A percentile compares a stretch with the other conserved stretches of the same genome.
Evolutionary conservation across 2,888 invertebrate genomes (phyloP).

Genomic region (Rambutsinella grinnellia): DNA sequence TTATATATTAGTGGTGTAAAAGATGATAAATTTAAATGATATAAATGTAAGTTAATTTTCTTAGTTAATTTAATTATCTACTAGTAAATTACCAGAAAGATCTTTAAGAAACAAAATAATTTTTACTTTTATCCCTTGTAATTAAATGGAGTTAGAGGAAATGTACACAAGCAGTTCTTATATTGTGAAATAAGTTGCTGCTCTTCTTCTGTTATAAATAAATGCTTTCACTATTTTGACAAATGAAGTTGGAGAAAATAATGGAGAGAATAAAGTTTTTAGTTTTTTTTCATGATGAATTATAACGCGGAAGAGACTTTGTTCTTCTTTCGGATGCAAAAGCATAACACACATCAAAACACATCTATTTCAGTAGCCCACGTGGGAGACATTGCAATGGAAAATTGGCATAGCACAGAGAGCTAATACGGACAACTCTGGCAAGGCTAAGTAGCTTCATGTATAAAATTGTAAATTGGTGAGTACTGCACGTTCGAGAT

Average conservation of each 20-base stretch:
- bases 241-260: slow-evolving; percentile 3
- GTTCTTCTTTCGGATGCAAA: too few species aligned
- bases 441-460: too few species aligned
- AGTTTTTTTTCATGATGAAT: too few species aligned
- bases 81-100: slow-evolving; percentile 4
- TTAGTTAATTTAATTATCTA: slow-evolving; percentile 11
- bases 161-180: background rate
- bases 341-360: too few species aligned
- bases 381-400: too few species aligned
- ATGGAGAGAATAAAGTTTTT: too few species aligned
- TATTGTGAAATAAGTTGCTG: slow-evolving; percentile 24
- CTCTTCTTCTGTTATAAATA: slow-evolving; percentile 52
- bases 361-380: too few species aligned
- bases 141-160: background rate
- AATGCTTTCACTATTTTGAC: slow-evolving; percentile 57
- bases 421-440: too few species aligned
- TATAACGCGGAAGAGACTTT: too few species aligned
- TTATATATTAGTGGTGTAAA: slow-evolving; percentile 19
- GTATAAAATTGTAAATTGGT: too few species aligned
- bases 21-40: slow-evolving; percentile 17
- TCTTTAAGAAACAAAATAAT: slow-evolving; percentile 17
- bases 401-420: too few species aligned
- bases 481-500: too few species aligned
- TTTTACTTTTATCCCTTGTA: slow-evolving; percentile 36
- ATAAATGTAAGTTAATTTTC: background rate